Base-by-base conservation (phyloP, 2,113 vertebrate species). In the Morone saxatilis region DNA sequence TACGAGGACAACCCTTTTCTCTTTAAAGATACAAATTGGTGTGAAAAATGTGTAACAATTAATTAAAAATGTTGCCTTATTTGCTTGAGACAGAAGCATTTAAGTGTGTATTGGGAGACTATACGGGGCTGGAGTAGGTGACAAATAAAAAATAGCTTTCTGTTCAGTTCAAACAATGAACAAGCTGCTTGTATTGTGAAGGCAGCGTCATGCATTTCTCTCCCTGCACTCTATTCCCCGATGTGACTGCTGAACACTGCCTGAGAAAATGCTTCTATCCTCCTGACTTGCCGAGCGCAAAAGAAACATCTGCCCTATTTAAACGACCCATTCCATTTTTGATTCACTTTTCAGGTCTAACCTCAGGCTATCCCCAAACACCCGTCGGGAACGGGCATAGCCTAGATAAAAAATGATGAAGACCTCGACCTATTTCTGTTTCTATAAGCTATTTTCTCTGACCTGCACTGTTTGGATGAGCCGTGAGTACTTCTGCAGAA, bases 331-430 rank as follows among this genome's bases (percentile, higher is more conserved):
- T 76, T 86, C 79, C 79, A 71, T 76, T 91, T 86, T 74, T 80
- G 70, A 81, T 83, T 76, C 79, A 56, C 78, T 68, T 80, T 76
- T 67, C 86, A 83, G 87, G 78, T 74, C 87, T 72, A 69, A 76
- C 81, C 87, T 90, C 83, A 79, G 85, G 78, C 87, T 80, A 82
- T 91, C 85, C 86, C 91, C 66, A 65, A 86, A 85, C 76, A 83
- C 76, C 85, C 77, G 53, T 47, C 2, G 63, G 89, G 71, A 83
- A 61, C 20, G 10, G 68, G 59, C 72, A 62, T 67, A 89, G 79
- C 91, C 81, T 88, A 85, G 83, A 88, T 88, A 72, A 8, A 13
- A 88, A 82, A 77, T 38, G 48, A 31, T 61, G 62, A 74, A 82
- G 86, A 22, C 79, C 69, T 84, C 53, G 36, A 40, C 78, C 91